Evolutionary conservation across 1,140 invertebrate species (phyloP), one percentile per base, ranked within the genome.

Genomic region (Atta cephalotes): DNA sequence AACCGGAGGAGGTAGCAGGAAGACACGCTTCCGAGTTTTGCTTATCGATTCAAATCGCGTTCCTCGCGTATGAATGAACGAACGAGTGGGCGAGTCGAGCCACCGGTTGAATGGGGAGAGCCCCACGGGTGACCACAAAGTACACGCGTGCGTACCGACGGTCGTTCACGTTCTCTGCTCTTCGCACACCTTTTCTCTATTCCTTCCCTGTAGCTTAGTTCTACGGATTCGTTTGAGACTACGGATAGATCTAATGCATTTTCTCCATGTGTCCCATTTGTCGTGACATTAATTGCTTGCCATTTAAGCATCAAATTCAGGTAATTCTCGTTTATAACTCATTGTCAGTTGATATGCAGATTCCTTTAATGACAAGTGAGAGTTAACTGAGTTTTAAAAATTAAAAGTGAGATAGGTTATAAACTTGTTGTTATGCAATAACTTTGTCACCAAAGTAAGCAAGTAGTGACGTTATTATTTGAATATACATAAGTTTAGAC

Each of bases 11-110:
- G 53, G 76, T 68, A 79, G 71, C 78, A 60, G 77, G 79, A 82
- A 74, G 66, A 90, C 86, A 80, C 89, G 86, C 89, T 88, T 90
- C 86, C 80, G 89, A 88, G 87, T 87, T 88, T 90, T 86, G 89
- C 89, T 90, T 90, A 90, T 93, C 93, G 92, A 93, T 93, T 93
- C 92, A 93, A 93, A 93, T 93, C 91, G 92, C 92, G 92, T 93
- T 90, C 91, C 78, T 84, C 88, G 90, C 88, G 93, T 93, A 93
- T 92, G 92, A 93, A 93, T 93, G 93, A 93, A 93, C 89, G 92
- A 92, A 92, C 91, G 92, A 93, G 92, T 90, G 92, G 92, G 92
- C 92, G 90, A 92, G 91, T 80, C 88, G 90, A 91, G 92, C 92
- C 92, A 93, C 92, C 92, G 92, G 92, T 92, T 93, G 92, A 93